phyloP scores from a whole-genome alignment of 2,113 vertebrate genomes.

The Isurus oxyrinchus region DNA sequence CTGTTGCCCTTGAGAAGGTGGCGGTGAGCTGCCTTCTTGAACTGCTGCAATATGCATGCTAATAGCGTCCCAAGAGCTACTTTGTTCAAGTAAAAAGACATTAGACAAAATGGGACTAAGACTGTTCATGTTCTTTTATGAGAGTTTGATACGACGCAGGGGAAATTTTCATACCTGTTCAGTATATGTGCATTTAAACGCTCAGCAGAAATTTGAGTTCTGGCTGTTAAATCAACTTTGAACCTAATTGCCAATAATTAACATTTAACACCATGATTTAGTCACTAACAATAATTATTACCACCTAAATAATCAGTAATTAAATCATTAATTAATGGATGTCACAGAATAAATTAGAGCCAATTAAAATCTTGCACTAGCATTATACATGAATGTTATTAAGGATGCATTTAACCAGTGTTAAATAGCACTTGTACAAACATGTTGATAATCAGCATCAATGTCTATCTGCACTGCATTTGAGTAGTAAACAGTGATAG shows the following conservation, averaged over 20 bases:
- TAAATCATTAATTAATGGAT: slow-evolving; percentile 19
- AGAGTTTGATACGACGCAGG: background rate
- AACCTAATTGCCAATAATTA: background rate
- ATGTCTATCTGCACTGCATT: background rate
- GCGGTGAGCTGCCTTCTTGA: no score
- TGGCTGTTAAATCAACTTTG: background rate
- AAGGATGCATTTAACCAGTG: background rate
- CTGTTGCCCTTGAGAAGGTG: no score
- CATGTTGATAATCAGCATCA: background rate
- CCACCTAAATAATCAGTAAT: background rate
- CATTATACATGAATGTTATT: background rate
- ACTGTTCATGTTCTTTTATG: background rate
- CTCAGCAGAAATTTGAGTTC: background rate
- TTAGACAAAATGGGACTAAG: background rate
- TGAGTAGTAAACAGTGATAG: background rate
- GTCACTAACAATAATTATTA: background rate
- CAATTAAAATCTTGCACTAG: background rate
- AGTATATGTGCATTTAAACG: background rate
- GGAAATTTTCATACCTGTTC: background rate
- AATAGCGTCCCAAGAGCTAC: background rate
- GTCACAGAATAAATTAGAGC: background rate
- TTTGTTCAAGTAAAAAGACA: background rate
- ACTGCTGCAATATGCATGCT: background rate
- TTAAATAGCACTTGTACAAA: background rate
- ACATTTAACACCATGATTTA: background rate